These are phyloP conservation scores for Macroteleia sp. DNA, from an alignment of 2,888 invertebrate genomes.

Conservation along the genomic window DNA sequence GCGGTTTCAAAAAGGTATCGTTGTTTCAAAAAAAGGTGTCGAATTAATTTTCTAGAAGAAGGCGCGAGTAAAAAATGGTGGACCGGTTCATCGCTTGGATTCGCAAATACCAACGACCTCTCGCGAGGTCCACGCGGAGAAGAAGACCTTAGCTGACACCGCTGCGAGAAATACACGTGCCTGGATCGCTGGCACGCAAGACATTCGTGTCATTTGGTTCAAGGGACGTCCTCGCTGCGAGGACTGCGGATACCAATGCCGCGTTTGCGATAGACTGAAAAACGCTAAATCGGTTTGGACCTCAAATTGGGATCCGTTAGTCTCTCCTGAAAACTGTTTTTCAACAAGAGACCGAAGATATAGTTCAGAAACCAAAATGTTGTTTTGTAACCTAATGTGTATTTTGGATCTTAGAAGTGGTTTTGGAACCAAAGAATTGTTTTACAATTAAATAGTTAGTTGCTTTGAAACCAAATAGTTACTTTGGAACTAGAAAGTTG, in stretches of 20 bases:
- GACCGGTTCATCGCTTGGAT: conserved; percentile 34
- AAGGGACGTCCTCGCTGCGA: conserved; percentile 58
- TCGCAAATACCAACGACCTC: conserved; percentile 53
- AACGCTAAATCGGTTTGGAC: conserved; percentile 1
- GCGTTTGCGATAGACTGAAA: conserved; percentile 29
- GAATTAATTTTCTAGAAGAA: conserved; percentile 10
- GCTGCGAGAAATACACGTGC: conserved; percentile 46
- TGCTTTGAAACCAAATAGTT: too few relatives aligned
- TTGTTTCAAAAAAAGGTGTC: conserved; percentile 11
- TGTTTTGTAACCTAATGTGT: too few relatives aligned
- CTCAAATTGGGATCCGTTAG: too few relatives aligned
- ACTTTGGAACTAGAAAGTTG: too few relatives aligned
- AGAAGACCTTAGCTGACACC: conserved; percentile 41
- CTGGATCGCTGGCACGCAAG: conserved; percentile 49
- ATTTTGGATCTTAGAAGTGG: too few relatives aligned
- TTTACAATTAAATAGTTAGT: too few relatives aligned
- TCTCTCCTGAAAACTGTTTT: too few relatives aligned
- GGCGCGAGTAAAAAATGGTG: conserved; percentile 10
- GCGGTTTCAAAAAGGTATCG: background rate
- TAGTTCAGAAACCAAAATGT: too few relatives aligned
- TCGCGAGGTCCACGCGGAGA: conserved; percentile 28
- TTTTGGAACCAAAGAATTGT: too few relatives aligned
- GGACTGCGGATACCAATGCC: conserved; percentile 47
- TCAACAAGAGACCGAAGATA: too few relatives aligned
- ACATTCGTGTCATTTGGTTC: conserved; percentile 62